A percentile compares a stretch with the other conserved stretches of the same genome.
Evolutionary conservation across 1,140 invertebrate species (phyloP).

Genomic region (Rhynchophorus ferrugineus): DNA sequence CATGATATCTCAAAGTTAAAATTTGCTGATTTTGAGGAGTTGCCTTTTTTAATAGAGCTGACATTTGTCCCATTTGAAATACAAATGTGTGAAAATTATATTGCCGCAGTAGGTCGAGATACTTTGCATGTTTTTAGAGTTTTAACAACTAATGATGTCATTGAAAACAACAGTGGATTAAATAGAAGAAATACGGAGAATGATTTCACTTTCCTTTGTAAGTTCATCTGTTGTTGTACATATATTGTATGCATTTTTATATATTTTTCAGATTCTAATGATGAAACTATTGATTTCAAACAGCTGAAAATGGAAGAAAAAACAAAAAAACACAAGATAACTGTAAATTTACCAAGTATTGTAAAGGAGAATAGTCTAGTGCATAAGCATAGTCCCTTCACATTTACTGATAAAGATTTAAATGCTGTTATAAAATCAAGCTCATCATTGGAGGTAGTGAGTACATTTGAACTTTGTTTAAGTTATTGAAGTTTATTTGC

Average conservation of each 20-base stretch:
- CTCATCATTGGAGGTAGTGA: constrained; percentile 35
- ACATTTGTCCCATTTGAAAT: constrained; percentile 46
- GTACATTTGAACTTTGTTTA: too few species aligned
- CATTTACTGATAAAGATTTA: constrained; percentile 37
- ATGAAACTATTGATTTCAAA: constrained; percentile 33
- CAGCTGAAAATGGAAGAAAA: constrained; percentile 32
- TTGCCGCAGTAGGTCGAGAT: constrained; percentile 46
- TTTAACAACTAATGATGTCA: constrained; percentile 1
- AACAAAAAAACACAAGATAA: constrained; percentile 28
- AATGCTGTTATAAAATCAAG: constrained; percentile 36
- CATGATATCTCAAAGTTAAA: constrained; percentile 56
- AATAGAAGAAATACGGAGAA: constrained; percentile 16
- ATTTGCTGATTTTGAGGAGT: constrained; percentile 59
- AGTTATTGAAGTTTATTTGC: not conserved
- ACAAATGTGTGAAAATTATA: constrained; percentile 51
- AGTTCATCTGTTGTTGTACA: constrained; percentile 8
- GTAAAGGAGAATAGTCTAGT: constrained; percentile 37
- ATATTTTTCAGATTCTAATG: constrained; percentile 25
- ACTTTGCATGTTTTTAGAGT: constrained; percentile 42
- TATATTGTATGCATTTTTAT: not conserved
- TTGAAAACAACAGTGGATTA: constrained; percentile 12
- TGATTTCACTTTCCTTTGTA: constrained; percentile 26
- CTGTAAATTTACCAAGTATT: constrained; percentile 37
- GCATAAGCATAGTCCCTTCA: constrained; percentile 39
- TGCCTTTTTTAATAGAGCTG: constrained; percentile 43